Percentiles rank a stretch among this genome's conserved stretches.
Evolutionary conservation across 2,113 vertebrate genomes (phyloP).

Genomic region (Brachionichthys hirsutus): DNA sequence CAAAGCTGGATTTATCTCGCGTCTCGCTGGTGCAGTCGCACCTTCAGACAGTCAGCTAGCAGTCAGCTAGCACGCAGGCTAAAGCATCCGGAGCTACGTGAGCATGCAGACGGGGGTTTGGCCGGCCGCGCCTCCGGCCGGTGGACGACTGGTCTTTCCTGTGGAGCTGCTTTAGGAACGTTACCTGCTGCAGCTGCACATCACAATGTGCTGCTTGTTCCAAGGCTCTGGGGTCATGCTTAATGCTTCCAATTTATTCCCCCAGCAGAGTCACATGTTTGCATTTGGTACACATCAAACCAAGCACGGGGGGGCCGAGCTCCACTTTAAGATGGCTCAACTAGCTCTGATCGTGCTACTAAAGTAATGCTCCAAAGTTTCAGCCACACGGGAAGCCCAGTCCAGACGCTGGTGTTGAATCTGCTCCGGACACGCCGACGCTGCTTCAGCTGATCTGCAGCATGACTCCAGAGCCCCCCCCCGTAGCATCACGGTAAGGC

Average conservation of each 20-base stretch:
- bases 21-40: neutral
- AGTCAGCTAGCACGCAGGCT: neutral
- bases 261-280: too few species aligned
- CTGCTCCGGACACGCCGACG: slow-evolving; percentile 48
- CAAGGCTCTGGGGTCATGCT: too few species aligned
- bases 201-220: too few species aligned
- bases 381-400: slow-evolving; percentile 44
- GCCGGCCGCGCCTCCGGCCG: neutral
- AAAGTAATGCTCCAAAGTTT: slow-evolving; percentile 45
- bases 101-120: neutral
- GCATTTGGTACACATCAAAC: too few species aligned
- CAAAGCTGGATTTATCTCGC: neutral
- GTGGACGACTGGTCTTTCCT: neutral
- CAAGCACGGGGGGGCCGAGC: too few species aligned
- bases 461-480: slow-evolving; percentile 20
- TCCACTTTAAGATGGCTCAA: too few species aligned
- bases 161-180: neutral
- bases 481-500: slow-evolving; percentile 48
- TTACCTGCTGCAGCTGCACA: too few species aligned
- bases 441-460: slow-evolving; percentile 49
- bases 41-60: neutral
- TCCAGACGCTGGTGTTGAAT: slow-evolving; percentile 65
- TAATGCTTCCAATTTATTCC: too few species aligned
- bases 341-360: too few species aligned
- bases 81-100: neutral